Percentiles rank a stretch among this genome's conserved stretches.
Conservation (phyloP, 1,140 invertebrate species). For the Hylyphantes graminicola region DNA sequence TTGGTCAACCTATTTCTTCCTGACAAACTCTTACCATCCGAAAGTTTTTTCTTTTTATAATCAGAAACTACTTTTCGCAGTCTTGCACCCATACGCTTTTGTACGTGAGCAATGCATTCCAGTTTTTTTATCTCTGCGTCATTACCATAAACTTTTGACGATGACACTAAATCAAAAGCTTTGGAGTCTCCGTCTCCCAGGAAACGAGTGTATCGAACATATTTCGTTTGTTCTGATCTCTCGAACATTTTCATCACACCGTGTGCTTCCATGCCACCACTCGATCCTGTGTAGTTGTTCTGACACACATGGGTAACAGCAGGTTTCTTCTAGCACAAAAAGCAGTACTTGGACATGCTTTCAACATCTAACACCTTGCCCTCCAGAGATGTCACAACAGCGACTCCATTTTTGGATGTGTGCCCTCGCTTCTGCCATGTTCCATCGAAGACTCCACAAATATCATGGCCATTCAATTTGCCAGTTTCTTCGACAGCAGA, state of each 20-base stretch:
- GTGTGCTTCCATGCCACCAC: too few species aligned
- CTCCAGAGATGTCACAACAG: too few species aligned
- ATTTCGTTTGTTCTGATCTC: constrained; percentile 30
- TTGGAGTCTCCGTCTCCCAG: constrained; percentile 4
- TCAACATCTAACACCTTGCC: too few species aligned
- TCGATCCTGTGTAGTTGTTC: too few species aligned
- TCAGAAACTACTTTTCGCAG: background rate
- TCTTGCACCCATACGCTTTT: constrained; percentile 25
- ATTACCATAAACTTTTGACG: constrained; percentile 56
- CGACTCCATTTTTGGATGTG: too few species aligned
- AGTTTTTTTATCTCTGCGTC: constrained; percentile 5
- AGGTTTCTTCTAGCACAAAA: background rate
- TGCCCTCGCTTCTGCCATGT: too few species aligned
- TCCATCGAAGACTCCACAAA: too few species aligned
- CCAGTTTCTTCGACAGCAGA: constrained; percentile 1
- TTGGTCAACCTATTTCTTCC: constrained; percentile 22
- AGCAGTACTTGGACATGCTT: too few species aligned
- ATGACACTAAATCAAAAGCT: constrained; percentile 4
- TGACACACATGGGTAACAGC: too few species aligned
- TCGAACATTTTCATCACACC: constrained; percentile 56
- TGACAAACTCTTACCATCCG: constrained; percentile 3
- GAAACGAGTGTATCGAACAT: constrained; percentile 16
- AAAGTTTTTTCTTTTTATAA: background rate
- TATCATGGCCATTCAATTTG: too few species aligned
- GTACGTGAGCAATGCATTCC: constrained; percentile 8